A percentile compares a stretch with the other conserved stretches of the same genome.
Evolutionary conservation across 2,888 invertebrate species (phyloP).

Genomic region (Formica aserva): DNA sequence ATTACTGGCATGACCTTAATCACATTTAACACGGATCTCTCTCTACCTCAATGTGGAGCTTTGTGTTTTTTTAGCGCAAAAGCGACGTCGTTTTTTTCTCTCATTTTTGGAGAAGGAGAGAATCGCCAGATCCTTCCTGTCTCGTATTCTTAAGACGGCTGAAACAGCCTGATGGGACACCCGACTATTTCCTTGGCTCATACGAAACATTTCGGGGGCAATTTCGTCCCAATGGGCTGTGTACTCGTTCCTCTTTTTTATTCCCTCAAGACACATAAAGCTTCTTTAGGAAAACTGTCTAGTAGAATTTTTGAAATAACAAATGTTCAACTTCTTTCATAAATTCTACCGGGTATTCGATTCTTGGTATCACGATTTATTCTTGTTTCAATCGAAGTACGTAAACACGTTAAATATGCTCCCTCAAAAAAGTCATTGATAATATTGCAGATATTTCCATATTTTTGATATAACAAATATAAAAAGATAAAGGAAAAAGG

Average conservation of each 20-base stretch:
- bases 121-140: conserved; percentile 34
- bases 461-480: not conserved
- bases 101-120: not conserved
- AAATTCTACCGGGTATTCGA: not conserved
- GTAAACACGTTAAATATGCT: not conserved
- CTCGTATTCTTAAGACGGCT: conserved; percentile 15
- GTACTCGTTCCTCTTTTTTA: conserved; percentile 36
- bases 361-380: not conserved
- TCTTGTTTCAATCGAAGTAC: not conserved
- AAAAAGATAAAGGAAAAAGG: not conserved
- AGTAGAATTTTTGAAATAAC: not conserved
- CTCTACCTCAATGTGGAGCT: not conserved
- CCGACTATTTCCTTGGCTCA: conserved; percentile 59
- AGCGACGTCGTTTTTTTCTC: conserved; percentile 45
- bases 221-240: conserved; percentile 62
- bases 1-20: conserved; percentile 2
- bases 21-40: not conserved
- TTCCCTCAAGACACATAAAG: conserved; percentile 23
- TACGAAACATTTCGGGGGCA: conserved; percentile 65
- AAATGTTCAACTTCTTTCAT: not conserved
- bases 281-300: not conserved
- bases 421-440: not conserved
- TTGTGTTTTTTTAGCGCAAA: conserved; percentile 25
- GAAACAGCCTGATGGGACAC: conserved; percentile 55
- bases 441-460: not conserved